A percentile compares a stretch with the other conserved stretches of the same genome.
Evolutionary conservation across 2,113 vertebrate genomes (phyloP).

Genomic region (Takifugu flavidus): DNA sequence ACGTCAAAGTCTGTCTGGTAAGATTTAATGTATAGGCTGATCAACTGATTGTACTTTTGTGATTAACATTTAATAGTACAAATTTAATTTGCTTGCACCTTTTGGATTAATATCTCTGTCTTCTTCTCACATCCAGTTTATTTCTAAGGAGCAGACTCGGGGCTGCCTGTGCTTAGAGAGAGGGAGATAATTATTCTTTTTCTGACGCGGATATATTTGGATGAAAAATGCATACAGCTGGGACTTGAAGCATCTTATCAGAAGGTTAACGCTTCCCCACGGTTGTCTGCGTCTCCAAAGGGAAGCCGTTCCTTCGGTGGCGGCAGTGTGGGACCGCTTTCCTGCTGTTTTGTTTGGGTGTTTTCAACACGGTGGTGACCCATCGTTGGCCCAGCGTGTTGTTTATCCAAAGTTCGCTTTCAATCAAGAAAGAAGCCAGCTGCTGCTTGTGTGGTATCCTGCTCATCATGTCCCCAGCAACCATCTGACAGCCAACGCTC

Average conservation of each 20-base stretch:
- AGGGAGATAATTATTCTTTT: slow-evolving; percentile 68
- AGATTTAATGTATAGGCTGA: no score
- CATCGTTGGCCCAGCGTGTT: slow-evolving; percentile 35
- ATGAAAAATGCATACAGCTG: slow-evolving; percentile 70
- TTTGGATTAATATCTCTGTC: no score
- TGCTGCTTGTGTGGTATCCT: slow-evolving; percentile 51
- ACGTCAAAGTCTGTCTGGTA: no score
- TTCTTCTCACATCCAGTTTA: slow-evolving; percentile 6
- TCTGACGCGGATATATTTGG: slow-evolving; percentile 61
- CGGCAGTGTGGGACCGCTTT: slow-evolving; percentile 29
- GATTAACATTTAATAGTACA: no score
- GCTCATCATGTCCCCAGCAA: slow-evolving; percentile 40
- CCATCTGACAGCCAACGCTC: slow-evolving; percentile 16
- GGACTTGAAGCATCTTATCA: slow-evolving; percentile 63
- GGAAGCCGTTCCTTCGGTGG: slow-evolving; percentile 44
- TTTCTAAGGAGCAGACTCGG: slow-evolving; percentile 50
- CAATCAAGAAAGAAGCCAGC: slow-evolving; percentile 59
- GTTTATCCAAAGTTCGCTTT: slow-evolving; percentile 63
- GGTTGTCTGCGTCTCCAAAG: slow-evolving; percentile 57
- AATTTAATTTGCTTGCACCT: no score
- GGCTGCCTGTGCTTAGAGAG: slow-evolving; percentile 35
- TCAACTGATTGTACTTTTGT: no score
- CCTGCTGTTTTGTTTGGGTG: slow-evolving; percentile 60
- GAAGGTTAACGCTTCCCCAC: slow-evolving; percentile 69
- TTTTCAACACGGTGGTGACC: slow-evolving; percentile 55